Percentiles rank a stretch among this genome's conserved stretches.
Conservation (phyloP, 2,888 invertebrate genomes). For the Alentia gelatinosa region DNA sequence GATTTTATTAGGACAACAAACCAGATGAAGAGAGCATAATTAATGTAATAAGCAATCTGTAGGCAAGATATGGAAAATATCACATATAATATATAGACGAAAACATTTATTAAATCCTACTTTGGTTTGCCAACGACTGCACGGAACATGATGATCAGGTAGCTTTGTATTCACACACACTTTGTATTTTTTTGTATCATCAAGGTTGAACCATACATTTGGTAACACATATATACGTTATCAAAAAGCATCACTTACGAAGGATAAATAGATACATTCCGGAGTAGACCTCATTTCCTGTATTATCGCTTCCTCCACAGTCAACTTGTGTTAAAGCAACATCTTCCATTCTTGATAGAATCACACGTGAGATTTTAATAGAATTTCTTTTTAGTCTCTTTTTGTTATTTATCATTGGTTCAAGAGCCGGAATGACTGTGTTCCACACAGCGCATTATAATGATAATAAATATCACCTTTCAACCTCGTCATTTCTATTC, state of each 20-base stretch:
- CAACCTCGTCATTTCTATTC: not conserved
- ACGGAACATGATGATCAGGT: slow-evolving; percentile 34
- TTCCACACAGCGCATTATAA: not conserved
- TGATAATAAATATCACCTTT: not conserved
- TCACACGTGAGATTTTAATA: slow-evolving; percentile 2
- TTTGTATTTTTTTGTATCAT: slow-evolving; percentile 1
- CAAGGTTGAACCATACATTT: slow-evolving; percentile 38
- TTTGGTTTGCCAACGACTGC: slow-evolving; percentile 31
- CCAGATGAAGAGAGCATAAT: slow-evolving; percentile 52
- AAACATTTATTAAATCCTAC: slow-evolving; percentile 52
- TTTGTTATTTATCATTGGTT: not conserved
- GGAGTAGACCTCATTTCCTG: not conserved
- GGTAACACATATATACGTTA: slow-evolving; percentile 32
- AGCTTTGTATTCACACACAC: slow-evolving; percentile 34
- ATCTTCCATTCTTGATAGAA: slow-evolving; percentile 14
- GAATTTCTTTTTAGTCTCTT: not conserved
- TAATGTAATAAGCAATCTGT: slow-evolving; percentile 48
- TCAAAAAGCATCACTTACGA: slow-evolving; percentile 27
- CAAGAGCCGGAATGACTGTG: not conserved
- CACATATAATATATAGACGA: slow-evolving; percentile 53
- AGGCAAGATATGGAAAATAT: slow-evolving; percentile 54
- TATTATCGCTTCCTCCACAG: not conserved
- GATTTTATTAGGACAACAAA: slow-evolving; percentile 53
- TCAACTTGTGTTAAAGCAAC: not conserved
- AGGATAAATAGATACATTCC: not conserved